Base-by-base conservation (phyloP, 2,888 invertebrate genomes). In the Volucella inflata region DNA sequence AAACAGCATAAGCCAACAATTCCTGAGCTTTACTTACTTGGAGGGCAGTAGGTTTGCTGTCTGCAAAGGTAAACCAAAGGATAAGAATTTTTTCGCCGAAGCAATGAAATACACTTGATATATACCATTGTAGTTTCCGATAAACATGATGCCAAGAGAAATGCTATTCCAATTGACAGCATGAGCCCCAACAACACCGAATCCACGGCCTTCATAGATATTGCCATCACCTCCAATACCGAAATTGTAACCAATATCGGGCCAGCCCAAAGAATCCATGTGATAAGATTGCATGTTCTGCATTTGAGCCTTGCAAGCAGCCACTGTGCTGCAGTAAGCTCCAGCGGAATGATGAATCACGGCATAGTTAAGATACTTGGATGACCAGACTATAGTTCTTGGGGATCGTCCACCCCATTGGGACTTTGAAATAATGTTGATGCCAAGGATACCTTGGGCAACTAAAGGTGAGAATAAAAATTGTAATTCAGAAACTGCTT, bases 171-270 rank as follows among this genome's bases (percentile, higher is more conserved):
- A 91, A 88, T 87, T 88, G 74, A 87, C 87, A 40, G 90, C 90
- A 87, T 91, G 91, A n/a, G 90, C 90, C 46, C 91, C 91, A 71
- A 90, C 17, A 12, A 88, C 87, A 12, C 89, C 89, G 87, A 89
- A 89, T 60, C 91, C 91, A 12, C 91, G 90, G 21, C 91, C 91
- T 87, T 90, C 90, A 57, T 91, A 91, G 8, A 91, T 89, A 46
- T 89, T 89, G 62, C 90, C 91, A 87, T 91, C 91, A 8, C 88
- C 91, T 51, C 91, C 91, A 50, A 91, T 89, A 1, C 88, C 88
- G 87, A 90, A 91, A 62, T 89, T 90, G 76, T 91, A 91, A 46
- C 90, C 90, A 74, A 91, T 91, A 78, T 91, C 91, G 9, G 87
- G 81, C 90, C 90, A 91, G 57, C 89, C 89, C 77, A 89, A 74